phyloP scores from a whole-genome alignment of 2,113 vertebrate species.

The Petromus typicus region DNA sequence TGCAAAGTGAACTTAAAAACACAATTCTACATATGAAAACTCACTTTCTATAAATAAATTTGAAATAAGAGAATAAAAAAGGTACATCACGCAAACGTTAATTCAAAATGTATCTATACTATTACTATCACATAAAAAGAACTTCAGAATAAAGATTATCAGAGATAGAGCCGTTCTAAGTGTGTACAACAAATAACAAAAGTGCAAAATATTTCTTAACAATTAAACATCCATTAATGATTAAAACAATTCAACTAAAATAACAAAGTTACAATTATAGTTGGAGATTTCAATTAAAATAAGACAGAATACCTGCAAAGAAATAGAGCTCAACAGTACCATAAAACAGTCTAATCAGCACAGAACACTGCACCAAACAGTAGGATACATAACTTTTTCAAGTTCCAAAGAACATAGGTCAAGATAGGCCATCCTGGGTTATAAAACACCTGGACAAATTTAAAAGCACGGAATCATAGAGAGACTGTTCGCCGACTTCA shows the following conservation, averaged over 20 bases:
- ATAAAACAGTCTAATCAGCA: background rate
- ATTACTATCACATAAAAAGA: background rate
- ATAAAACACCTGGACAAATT: background rate
- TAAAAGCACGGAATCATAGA: background rate
- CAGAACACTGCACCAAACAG: background rate
- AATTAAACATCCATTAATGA: too few relatives aligned
- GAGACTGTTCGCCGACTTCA: background rate
- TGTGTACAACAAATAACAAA: background rate
- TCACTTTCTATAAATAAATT: background rate
- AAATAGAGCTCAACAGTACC: background rate
- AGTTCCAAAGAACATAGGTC: background rate
- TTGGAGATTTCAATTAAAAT: background rate
- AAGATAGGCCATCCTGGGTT: background rate
- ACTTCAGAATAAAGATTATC: background rate
- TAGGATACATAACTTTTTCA: background rate
- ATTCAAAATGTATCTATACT: background rate
- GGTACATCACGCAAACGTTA: background rate
- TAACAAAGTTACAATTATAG: background rate
- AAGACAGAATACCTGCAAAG: background rate
- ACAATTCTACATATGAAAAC: background rate
- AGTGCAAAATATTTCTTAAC: too few relatives aligned
- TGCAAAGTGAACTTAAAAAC: background rate
- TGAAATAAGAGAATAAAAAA: background rate
- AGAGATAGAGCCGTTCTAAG: background rate
- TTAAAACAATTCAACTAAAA: background rate